phyloP scores from a whole-genome alignment of 2,797 vertebrate genomes.

The Acrossocheilus wenchowensis region DNA sequence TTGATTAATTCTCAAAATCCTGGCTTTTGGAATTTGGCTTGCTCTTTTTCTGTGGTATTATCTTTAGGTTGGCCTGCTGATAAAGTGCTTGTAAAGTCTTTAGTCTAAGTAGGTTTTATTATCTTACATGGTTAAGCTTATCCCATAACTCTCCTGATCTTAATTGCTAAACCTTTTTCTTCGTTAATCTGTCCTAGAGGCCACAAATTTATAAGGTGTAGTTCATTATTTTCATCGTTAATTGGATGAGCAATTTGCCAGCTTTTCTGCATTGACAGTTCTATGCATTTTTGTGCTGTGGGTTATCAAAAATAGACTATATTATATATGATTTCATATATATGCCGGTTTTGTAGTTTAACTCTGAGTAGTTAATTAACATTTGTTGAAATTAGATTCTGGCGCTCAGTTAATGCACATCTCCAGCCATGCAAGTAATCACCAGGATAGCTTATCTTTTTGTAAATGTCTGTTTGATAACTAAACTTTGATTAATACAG shows the following conservation, averaged over 20 bases:
- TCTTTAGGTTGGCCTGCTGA: constrained; percentile 73
- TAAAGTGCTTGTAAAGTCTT: constrained; percentile 65
- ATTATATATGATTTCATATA: constrained; percentile 13
- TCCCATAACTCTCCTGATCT: constrained; percentile 70
- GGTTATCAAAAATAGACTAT: constrained; percentile 56
- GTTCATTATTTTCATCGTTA: constrained; percentile 78
- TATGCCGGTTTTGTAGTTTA: not conserved
- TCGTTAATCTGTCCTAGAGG: constrained; percentile 62
- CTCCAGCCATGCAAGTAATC: constrained; percentile 33
- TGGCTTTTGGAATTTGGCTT: constrained; percentile 66
- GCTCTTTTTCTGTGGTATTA: constrained; percentile 78
- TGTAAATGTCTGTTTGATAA: constrained; percentile 40
- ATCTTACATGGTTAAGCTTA: constrained; percentile 76
- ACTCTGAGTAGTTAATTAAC: constrained; percentile 9
- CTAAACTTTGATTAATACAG: not conserved
- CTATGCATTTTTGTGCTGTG: constrained; percentile 55
- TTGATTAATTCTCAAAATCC: constrained; percentile 80
- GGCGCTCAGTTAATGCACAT: constrained; percentile 14
- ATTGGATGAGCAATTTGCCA: constrained; percentile 71
- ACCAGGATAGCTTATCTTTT: constrained; percentile 24
- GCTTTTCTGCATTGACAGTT: constrained; percentile 74
- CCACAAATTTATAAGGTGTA: constrained; percentile 61
- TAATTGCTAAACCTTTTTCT: constrained; percentile 73
- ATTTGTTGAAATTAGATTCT: constrained; percentile 18
- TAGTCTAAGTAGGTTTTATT: constrained; percentile 69